A percentile compares a stretch with the other conserved stretches of the same genome.
phyloP scores from a whole-genome alignment of 2,113 vertebrate species.

The Etheostoma spectabile region DNA sequence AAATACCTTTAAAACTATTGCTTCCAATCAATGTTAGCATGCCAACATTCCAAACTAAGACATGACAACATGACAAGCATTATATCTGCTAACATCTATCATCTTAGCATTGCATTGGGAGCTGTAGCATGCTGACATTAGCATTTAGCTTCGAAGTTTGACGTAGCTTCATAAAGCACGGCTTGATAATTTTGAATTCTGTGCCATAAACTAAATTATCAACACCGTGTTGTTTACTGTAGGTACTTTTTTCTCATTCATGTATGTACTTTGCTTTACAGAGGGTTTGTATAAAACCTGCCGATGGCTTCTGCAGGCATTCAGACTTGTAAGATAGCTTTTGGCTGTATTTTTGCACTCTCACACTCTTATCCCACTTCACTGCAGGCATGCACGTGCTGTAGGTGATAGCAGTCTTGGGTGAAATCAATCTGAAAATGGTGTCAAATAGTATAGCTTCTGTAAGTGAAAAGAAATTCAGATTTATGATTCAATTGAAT shows the following conservation, averaged over 20 bases:
- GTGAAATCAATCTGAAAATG: conserved; percentile 19
- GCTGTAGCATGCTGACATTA: neutral
- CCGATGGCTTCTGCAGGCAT: neutral
- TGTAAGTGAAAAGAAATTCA: neutral
- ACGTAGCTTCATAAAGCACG: neutral
- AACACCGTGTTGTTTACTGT: neutral
- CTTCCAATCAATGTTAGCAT: neutral
- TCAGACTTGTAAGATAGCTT: neutral
- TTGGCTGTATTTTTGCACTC: conserved; percentile 11
- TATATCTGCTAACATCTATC: neutral
- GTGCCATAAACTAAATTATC: neutral
- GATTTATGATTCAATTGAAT: conserved; percentile 28
- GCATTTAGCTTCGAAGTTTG: neutral
- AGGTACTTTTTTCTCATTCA: neutral
- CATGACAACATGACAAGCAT: neutral
- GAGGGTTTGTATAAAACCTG: neutral
- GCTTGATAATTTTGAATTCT: neutral
- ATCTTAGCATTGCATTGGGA: neutral
- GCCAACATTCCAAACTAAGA: no score
- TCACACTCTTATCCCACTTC: conserved; percentile 19
- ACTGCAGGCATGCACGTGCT: conserved; percentile 3
- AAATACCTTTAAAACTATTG: no score
- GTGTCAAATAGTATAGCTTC: conserved; percentile 5
- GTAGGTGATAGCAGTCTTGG: neutral
- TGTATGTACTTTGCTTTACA: neutral